phyloP scores from a whole-genome alignment of 2,888 invertebrate species.

The Hanleya hanleyi region DNA sequence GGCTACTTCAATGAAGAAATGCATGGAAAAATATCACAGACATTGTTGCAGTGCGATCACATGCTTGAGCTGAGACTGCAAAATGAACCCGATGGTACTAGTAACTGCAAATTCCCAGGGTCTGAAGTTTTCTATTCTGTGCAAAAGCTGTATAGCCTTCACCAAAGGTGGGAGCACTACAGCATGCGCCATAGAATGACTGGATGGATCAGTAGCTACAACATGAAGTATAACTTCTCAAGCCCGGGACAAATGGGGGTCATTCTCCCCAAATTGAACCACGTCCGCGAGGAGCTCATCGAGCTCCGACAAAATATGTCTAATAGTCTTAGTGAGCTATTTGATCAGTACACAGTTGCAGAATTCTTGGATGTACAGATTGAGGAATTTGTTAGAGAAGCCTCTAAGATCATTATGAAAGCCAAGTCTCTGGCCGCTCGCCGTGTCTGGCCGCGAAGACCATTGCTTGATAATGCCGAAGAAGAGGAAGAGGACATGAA shows the following conservation, averaged over 20 bases:
- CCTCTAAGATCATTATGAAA: too few species aligned
- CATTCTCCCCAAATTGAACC: slow-evolving; percentile 16
- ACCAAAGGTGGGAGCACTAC: slow-evolving; percentile 1
- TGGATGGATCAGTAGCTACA: slow-evolving; percentile 43
- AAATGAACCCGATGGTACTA: slow-evolving; percentile 13
- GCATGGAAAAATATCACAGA: slow-evolving; percentile 14
- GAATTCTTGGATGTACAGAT: slow-evolving; percentile 45
- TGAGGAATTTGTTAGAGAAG: neutral
- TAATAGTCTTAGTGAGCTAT: slow-evolving; percentile 21
- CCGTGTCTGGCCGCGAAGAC: neutral
- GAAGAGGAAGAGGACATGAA: neutral
- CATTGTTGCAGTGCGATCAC: neutral
- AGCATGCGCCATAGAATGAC: slow-evolving; percentile 21
- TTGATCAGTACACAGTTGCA: slow-evolving; percentile 34
- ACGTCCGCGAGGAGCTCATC: slow-evolving; percentile 10
- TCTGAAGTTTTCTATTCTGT: slow-evolving; percentile 70
- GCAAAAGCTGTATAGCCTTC: slow-evolving; percentile 31
- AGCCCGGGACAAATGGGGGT: slow-evolving; percentile 37
- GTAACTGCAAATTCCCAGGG: slow-evolving; percentile 74
- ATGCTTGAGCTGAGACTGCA: slow-evolving; percentile 28
- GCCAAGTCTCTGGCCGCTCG: neutral
- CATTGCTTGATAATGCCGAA: neutral
- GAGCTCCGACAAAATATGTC: slow-evolving; percentile 18
- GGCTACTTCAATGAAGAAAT: slow-evolving; percentile 37
- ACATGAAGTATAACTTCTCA: slow-evolving; percentile 33